Evolutionary conservation across 2,888 invertebrate genomes (phyloP).

Genomic region (Rhopalosiphum nymphaeae): DNA sequence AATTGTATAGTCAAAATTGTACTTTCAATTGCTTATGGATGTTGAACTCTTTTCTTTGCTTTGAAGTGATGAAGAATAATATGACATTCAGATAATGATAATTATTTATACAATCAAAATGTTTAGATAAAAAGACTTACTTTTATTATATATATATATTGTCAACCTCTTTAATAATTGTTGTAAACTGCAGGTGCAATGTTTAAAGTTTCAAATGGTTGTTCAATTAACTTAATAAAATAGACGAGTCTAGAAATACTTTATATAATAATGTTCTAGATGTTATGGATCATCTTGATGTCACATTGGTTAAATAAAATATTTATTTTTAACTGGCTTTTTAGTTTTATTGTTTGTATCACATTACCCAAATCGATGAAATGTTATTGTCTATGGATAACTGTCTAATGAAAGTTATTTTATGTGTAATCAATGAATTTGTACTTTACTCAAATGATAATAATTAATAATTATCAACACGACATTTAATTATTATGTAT

Average conservation of each 20-base stretch:
- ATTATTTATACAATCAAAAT: conserved; percentile 57
- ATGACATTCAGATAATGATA: conserved; percentile 16
- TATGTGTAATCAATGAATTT: background rate
- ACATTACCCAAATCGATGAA: background rate
- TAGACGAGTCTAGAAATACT: conserved; percentile 51
- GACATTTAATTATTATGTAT: background rate
- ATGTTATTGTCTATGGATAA: background rate
- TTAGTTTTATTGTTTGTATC: conserved; percentile 34
- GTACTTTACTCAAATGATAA: background rate
- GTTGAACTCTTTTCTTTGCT: conserved; percentile 28
- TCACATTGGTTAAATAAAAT: conserved; percentile 61
- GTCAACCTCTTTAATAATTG: conserved; percentile 46
- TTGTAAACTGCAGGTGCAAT: conserved; percentile 50
- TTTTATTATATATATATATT: conserved; percentile 37
- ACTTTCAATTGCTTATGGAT: conserved; percentile 38
- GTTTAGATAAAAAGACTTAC: conserved; percentile 53
- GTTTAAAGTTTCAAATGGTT: conserved; percentile 41
- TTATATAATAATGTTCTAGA: conserved; percentile 55
- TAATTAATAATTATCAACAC: background rate
- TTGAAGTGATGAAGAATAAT: conserved; percentile 8
- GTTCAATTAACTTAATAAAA: conserved; percentile 58
- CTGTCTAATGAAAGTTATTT: background rate
- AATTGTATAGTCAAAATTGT: conserved; percentile 43
- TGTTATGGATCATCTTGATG: conserved; percentile 50
- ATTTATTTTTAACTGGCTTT: conserved; percentile 56